A percentile compares a stretch with the other conserved stretches of the same genome.
These are phyloP conservation scores for Trachelipus rathkii DNA, from an alignment of 1,140 invertebrate genomes.

Conservation along the genomic window DNA sequence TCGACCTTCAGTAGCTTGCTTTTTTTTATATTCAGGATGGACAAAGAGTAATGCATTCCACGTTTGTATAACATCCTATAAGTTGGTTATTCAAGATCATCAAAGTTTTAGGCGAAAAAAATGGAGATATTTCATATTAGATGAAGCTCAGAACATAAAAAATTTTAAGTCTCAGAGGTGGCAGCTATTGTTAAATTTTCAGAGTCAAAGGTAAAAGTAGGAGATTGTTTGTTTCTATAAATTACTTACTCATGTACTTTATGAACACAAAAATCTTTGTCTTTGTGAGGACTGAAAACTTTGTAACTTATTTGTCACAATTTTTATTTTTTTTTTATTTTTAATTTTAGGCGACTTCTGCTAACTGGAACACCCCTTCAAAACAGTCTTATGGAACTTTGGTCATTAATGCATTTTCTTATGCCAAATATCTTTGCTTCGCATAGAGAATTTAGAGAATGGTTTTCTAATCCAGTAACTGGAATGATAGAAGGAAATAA, in stretches of 20 bases:
- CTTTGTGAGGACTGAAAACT: too few relatives aligned
- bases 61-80: constrained; percentile 99
- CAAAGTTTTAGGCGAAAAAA: constrained; percentile 94
- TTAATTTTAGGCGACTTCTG: constrained; percentile 69
- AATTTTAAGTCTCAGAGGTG: constrained; percentile 99
- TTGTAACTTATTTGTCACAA: constrained; percentile 10
- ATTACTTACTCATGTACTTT: constrained; percentile 36
- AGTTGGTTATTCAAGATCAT: constrained; percentile 97
- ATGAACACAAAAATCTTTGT: too few relatives aligned
- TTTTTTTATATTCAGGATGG: constrained; percentile 67
- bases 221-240: too few relatives aligned
- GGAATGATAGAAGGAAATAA: constrained; percentile 96
- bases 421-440: constrained; percentile 99
- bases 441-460: constrained; percentile 79
- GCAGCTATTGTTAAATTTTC: constrained; percentile 95
- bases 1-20: neutral
- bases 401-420: constrained; percentile 99
- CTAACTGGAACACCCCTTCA: constrained; percentile 97
- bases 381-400: constrained; percentile 98
- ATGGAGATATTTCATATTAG: constrained; percentile 98
- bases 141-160: constrained; percentile 99
- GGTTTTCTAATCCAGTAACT: constrained; percentile 97
- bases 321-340: constrained; percentile 17
- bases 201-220: constrained; percentile 71
- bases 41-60: constrained; percentile 99